Base-by-base conservation (phyloP, 1,140 invertebrate species). In the Agraylea sexmaculata region DNA sequence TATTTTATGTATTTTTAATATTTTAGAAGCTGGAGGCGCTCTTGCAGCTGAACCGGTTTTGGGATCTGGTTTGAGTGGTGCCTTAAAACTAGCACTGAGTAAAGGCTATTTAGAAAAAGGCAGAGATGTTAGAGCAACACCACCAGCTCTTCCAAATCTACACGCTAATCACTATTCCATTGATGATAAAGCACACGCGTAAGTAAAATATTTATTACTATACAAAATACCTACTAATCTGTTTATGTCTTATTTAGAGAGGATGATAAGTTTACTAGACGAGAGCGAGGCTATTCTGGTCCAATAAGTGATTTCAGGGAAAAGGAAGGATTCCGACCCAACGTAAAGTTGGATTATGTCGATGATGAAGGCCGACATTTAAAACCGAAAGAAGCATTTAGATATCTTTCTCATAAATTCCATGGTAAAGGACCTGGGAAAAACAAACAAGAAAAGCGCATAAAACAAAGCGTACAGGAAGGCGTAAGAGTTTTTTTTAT, bases 371-470 rank as follows among this genome's bases (percentile, higher is more conserved):
- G 95, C 2, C 61, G 69, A 27, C 73, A 86, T 38, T 70, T 99
- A 37, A 87, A 80, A 51, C 78, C 83, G 18, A 99, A 99, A 62
- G 95, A 99, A 72, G 96, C 96, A 12, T 99, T 99, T 64, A 73
- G 84, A 50, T 87, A 89, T 68, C 65, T 95, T 11, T 93, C 88
- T 12, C 93, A 98, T 59, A 94, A 96, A 64, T 99, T 99, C 62
- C 96, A 99, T 68, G 96, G 96, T 15, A 99, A 99, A 71, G 93
- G 92, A 12, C 91, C 93, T 6, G 94, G 95, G 31, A 99, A 99
- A 62, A 98, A 96, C 68, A 99, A 99, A 67, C 76, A 79, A 51
- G 96, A 99, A 59, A 99, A 99, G 62, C 73, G 94, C 54, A 79
- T 90, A 63, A 94, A 95, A 59, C 97, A 99, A 65, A 68, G 78